phyloP scores from a whole-genome alignment of 2,888 invertebrate species.

The Agrypnus murinus region DNA sequence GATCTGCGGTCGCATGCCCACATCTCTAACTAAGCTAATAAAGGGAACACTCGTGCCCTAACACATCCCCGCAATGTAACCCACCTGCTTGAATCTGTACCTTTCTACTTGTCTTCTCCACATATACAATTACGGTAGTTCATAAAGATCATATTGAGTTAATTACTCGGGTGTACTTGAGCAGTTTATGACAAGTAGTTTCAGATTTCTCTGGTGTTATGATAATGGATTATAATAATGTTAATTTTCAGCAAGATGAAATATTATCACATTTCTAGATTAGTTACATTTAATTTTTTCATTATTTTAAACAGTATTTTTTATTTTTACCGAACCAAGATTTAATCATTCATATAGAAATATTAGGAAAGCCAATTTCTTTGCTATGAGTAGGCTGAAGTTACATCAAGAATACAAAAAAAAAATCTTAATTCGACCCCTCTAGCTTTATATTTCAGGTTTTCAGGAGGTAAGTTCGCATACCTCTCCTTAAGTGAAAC shows the following conservation, averaged over 20 bases:
- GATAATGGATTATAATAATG: no score
- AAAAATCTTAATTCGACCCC: background rate
- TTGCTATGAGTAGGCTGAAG: background rate
- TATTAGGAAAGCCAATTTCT: no score
- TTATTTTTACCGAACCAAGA: no score
- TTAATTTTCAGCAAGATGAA: no score
- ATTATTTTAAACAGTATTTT: no score
- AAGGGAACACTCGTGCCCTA: slow-evolving; percentile 39
- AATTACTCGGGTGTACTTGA: slow-evolving; percentile 26
- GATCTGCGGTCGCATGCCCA: slow-evolving; percentile 28
- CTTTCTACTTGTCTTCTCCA: slow-evolving; percentile 18
- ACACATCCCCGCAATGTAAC: slow-evolving; percentile 33
- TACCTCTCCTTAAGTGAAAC: slow-evolving; percentile 26
- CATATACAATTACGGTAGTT: slow-evolving; percentile 1
- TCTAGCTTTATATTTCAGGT: slow-evolving; percentile 1
- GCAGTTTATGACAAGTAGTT: slow-evolving; percentile 18
- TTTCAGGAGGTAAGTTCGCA: slow-evolving; percentile 16
- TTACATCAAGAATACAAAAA: background rate
- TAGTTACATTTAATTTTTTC: no score
- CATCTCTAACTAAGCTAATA: slow-evolving; percentile 48
- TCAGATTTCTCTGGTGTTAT: slow-evolving; percentile 8
- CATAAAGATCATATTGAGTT: slow-evolving; percentile 36
- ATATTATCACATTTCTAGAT: no score
- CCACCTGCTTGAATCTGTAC: slow-evolving; percentile 32
- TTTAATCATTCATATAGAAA: no score